Base-by-base conservation (phyloP, 2,113 vertebrate genomes). In the Uropsilus gracilis region DNA sequence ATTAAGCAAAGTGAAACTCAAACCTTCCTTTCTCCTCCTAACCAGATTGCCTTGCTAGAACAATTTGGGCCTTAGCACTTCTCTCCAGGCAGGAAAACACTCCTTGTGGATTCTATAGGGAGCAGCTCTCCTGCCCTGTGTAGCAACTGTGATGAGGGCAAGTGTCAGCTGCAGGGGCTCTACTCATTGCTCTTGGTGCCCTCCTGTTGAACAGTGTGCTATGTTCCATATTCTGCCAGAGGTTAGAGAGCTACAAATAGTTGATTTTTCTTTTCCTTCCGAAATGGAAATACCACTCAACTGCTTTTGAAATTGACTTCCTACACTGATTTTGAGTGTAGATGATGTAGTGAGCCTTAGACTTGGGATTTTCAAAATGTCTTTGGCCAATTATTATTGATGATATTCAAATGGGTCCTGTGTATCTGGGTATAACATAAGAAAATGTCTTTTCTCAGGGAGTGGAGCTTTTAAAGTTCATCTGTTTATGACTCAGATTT, bases 401-500 rank as follows among this genome's bases (percentile, higher is more conserved):
- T 89, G 26, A 37, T 90, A 75, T 93, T 96, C 55, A 85, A 48
- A 13, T 71, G 85, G 95, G 44, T 46, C 95, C 80, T 42, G 6
- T 2, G 72, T 73, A n/a, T n/a, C 77, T 75, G 73, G 53, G 0
- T 39, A 16, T 50, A 69, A 42, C 46, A 55, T 1, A 83, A 73
- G 64, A 81, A 94, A n/a, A 11, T 28, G 26, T 46, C 69, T 61
- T 82, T 78, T 77, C 89, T 93, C 69, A 72, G 89, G 77, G 82
- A 84, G 71, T 2, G 2, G 86, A 61, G 30, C 39, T 69, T 44
- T 66, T 91, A 46, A 14, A 89, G 16, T 88, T 89, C n/a, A 37
- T 48, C 92, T 89, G 42, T 64, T 14, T 86, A 59, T 92, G 90
- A 87, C 85, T 32, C 32, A 34, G 73, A 76, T 22, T 57, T 39